Base-by-base conservation (phyloP, 2,888 invertebrate genomes). In the Villa cingulata region DNA sequence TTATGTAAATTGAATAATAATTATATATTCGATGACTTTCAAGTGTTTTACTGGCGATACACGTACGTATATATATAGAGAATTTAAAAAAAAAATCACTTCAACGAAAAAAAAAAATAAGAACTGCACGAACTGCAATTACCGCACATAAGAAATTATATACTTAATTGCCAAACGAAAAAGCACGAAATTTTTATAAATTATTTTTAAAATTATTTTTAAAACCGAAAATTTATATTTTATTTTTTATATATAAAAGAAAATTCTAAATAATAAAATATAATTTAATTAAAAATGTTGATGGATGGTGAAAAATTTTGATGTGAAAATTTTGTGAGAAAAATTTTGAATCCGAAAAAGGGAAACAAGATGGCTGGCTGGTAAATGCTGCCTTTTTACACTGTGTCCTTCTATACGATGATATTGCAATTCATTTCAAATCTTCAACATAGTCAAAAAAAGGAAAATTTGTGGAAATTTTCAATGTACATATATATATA, bases 321-420 rank as follows among this genome's bases (percentile, higher is more conserved):
- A 41, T 41, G 46, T 46, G 34, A 46, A 46, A 46, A 46, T 46
- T 46, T 39, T 46, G 40, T 46, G 46, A 46, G 46, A 46, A 46
- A 32, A 32, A 32, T 46, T 46, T 46, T 46, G 46, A 32, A 46
- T 46, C 46, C 46, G 46, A 46, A 46, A 46, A 46, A 46, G 46
- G 46, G 46, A 46, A 46, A 46, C 46, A 46, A 46, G 46, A 46
- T 46, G 46, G 46, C 46, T 46, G 46, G 46, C 46, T 46, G 46
- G 46, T 32, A 32, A 32, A 46, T 46, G 46, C 46, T 46, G 46
- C 46, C 46, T 46, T 46, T 46, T 46, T 12, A 12, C 12, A 32
- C 29, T 32, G 29, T 32, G 29, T 32, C 29, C 29, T 32, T 14
- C 29, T 12, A 32, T 12, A 12, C 12, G 23, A 23, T 23, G 23